Base-by-base conservation (phyloP, 2,797 vertebrate species). In the Lateolabrax maculatus region DNA sequence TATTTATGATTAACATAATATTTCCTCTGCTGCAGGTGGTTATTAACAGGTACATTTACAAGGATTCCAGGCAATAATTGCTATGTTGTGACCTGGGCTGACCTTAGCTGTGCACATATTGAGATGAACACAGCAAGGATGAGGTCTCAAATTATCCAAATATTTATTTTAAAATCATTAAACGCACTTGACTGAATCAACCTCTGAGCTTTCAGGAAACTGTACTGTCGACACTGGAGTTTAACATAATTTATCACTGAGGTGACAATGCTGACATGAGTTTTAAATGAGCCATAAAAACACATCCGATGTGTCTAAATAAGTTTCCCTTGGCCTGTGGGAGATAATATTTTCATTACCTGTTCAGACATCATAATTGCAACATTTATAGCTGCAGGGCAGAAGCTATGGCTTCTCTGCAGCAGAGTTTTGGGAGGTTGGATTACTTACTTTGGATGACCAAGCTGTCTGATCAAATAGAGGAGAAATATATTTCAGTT, bases 251-350 rank as follows among this genome's bases (percentile, higher is more conserved):
- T 86, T 29, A 80, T 80, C 73, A 83, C 39, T 48, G 48, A 73
- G 56, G 44, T 31, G 64, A 67, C 60, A 84, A 63, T 49, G 43
- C 79, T 90, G 87, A 93, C 83, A 86, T 44, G 67, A 69, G 75
- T 84, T 80, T 84, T 80, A 81, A 84, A 87, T 85, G 61, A 83
- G 75, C 73, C 69, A 36, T 90, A 79, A 83, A 87, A 91, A 65
- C 81, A 88, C 78, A 88, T 92, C 83, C 64, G 48, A 79, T 71
- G 46, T 87, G 70, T 91, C 70, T 67, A 78, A 80, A 88, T 79
- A 71, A 70, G 76, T 84, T 86, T 67, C 63, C 70, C 63, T 72
- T 85, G 68, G 71, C 77, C 63, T 55, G 66, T 55, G 67, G 75
- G 53, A 83, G 56, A 86, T 83, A 87, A 87, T 79, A 63, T 84